Base-by-base conservation (phyloP, 2,797 vertebrate species). In the Cossypha dichroa region DNA sequence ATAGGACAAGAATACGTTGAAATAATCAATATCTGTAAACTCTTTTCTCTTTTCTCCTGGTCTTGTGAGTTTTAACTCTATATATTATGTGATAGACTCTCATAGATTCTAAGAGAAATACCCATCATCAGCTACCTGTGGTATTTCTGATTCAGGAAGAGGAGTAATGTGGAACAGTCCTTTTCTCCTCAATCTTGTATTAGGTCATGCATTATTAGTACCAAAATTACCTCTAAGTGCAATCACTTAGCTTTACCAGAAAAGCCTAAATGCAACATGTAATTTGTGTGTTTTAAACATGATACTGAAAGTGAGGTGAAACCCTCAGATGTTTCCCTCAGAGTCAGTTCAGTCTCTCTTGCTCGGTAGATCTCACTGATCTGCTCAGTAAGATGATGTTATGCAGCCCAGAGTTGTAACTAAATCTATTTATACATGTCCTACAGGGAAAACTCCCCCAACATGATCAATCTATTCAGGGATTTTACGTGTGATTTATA, bases 401-500 rank as follows among this genome's bases (percentile, higher is more conserved):
- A 25, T 36, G 36, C 23, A 41, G 29, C 31, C 31, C 10, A 78
- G 48, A 89, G 18, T 21, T 91, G 85, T 66, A 91, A 80, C 46
- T 55, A 63, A 82, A 81, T 81, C 28, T 94, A 49, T 87, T 92
- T 93, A 49, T 40, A 34, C 2, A 4, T 58, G 21, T 92, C 59
- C 90, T 68, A 51, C 28, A 89, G 75, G 77, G 64, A 89, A 96
- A 93, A 54, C 5, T 85, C 68, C 41, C 68, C 85, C 60, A 94
- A 91, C 20, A 41, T 0, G 12, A 67, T 76, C 80, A 60, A 38
- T 68, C 52, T 82, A 60, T 60, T 94, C 38, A 33, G 64, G 75
- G 68, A 87, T 85, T 89, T 93, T 80, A 85, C 70, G 64, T 74
- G 95, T 75, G 81, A 85, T 80, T 93, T 91, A 23, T 89, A 40